Conservation (phyloP, 2,113 vertebrate genomes). For the Epinephelus fuscoguttatus region DNA sequence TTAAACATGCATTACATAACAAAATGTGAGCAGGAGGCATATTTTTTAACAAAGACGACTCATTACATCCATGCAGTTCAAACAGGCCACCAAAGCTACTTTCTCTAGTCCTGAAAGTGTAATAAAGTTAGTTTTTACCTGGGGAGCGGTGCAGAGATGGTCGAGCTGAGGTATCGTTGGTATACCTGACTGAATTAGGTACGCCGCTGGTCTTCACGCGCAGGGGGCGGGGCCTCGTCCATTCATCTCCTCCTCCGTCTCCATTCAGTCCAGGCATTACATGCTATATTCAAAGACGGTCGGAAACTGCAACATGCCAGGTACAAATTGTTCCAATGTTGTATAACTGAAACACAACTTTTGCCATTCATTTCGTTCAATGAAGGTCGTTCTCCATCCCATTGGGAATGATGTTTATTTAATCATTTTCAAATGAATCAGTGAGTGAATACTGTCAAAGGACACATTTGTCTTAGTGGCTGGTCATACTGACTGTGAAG, state of each 20-base stretch:
- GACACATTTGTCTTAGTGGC: not conserved
- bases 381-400: not conserved
- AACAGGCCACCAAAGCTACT: not conserved
- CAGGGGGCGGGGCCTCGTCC: slow-evolving; percentile 39
- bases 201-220: not conserved
- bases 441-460: not conserved
- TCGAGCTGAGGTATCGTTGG: not conserved
- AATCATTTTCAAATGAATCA: not conserved
- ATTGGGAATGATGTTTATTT: not conserved
- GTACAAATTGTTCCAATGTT: not conserved
- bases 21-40: not conserved
- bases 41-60: not conserved
- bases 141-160: slow-evolving; percentile 8
- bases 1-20: not conserved
- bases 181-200: not conserved
- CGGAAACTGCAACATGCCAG: not conserved
- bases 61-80: not conserved
- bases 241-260: not conserved
- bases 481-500: not conserved
- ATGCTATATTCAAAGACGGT: not conserved
- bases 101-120: accelerated
- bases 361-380: not conserved
- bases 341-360: not conserved
- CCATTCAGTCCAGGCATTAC: not conserved
- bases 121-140: slow-evolving; percentile 30